Evolutionary conservation across 1,140 invertebrate species (phyloP).

Genomic region (Cotesia glomerata): DNA sequence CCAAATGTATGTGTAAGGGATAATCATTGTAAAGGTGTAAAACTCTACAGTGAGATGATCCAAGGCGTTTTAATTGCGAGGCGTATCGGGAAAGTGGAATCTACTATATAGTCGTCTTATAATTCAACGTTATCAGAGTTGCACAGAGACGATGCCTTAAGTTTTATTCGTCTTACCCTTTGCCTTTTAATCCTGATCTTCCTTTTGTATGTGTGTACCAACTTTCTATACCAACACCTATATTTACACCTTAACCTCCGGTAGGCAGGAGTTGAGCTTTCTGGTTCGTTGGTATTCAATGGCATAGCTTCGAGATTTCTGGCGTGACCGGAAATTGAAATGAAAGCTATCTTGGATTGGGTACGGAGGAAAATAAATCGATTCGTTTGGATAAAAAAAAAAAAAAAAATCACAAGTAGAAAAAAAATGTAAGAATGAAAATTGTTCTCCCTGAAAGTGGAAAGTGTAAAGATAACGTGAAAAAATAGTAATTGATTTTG

Average conservation of each 20-base stretch:
- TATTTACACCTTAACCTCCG: too few species aligned
- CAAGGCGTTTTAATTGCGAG: background rate
- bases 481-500: slow-evolving; percentile 26
- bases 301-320: slow-evolving; percentile 27
- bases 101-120: slow-evolving; percentile 3
- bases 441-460: background rate
- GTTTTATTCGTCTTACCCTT: slow-evolving; percentile 31
- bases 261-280: background rate
- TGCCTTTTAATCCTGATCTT: slow-evolving; percentile 26
- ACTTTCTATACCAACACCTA: too few species aligned
- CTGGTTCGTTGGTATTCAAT: slow-evolving; percentile 36
- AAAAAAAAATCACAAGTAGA: slow-evolving; percentile 2
- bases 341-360: slow-evolving; percentile 23
- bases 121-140: slow-evolving; percentile 32
- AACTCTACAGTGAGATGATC: background rate
- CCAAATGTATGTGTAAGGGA: too few species aligned
- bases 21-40: too few species aligned
- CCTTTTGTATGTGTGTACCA: background rate
- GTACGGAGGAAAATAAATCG: slow-evolving; percentile 16
- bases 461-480: slow-evolving; percentile 1
- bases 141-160: slow-evolving; percentile 20
- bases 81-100: background rate
- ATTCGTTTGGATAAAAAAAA: slow-evolving; percentile 16
- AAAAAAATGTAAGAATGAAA: too few species aligned
- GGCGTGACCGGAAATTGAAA: slow-evolving; percentile 38